Base-by-base conservation (phyloP, 2,797 vertebrate genomes). In the Psittacula echo region DNA sequence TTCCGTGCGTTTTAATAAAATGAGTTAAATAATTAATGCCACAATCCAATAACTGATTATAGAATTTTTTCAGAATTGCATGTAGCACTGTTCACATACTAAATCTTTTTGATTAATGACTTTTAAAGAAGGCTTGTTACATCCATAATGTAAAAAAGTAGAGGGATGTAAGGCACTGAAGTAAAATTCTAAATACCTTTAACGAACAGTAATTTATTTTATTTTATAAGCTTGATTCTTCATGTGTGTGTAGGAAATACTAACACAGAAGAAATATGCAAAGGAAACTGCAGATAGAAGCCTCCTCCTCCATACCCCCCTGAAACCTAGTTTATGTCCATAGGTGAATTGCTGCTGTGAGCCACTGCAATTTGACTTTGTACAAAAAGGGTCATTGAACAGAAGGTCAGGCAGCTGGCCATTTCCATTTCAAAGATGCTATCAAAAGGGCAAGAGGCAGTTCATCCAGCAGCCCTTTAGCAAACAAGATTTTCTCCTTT, bases 341-440 rank as follows among this genome's bases (percentile, higher is more conserved):
- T 98, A 98, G 98, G 98, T 98, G 97, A 97, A 97, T 97, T 97
- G 97, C 97, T 96, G 96, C 97, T 97, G 97, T 96, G 96, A 97
- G 97, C 96, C 95, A 98, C 98, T 98, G 98, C 98, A 98, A 98
- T 98, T 97, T 99, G 99, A 99, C 99, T 99, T 98, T 98, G 98
- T 98, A 98, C 98, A 98, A 97, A 98, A 98, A 98, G 98, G 99
- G 98, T 99, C 99, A 99, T 97, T 98, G 98, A 99, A 98, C 99
- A 99, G 99, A 99, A 99, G 99, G 99, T 98, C 98, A 96, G 98
- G 98, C 99, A 99, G 99, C 99, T 99, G 99, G 98, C 98, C 98
- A 99, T 99, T 99, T 99, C 99, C 99, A 99, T 99, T 98, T 99
- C 98, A 99, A 99, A 99, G 98, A 99, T 98, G 97, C 98, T 98